Base-by-base conservation (phyloP, 2,797 vertebrate genomes). In the Alectoris magna region DNA sequence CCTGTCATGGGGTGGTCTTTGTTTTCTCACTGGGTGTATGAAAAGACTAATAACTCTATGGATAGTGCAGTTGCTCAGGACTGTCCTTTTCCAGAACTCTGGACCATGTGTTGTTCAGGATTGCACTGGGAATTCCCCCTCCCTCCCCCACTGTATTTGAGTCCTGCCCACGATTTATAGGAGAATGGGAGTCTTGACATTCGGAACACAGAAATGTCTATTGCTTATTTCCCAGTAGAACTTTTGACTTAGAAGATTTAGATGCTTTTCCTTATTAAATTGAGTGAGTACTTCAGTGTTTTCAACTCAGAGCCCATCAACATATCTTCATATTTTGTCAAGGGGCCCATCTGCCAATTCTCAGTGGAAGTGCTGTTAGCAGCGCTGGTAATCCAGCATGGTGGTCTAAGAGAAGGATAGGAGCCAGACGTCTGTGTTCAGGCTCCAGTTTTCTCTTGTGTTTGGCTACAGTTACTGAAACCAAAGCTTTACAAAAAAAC, bases 181-280 rank as follows among this genome's bases (percentile, higher is more conserved):
- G 76, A 92, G 83, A 79, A 59, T 83, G 67, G 82, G 93, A 93
- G 91, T 36, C 71, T 73, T 91, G 87, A 87, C 87, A 93, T 92
- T 93, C 85, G 88, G 93, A 96, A 78, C 62, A 93, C 66, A 87
- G 86, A 56, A 83, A 88, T 59, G 77, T 64, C 62, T 95, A 7
- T 88, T 87, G 72, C 95, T 96, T 95, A 96, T 96, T 96, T 96
- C 96, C 93, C 96, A 93, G 88, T 94, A 94, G 95, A 91, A 92
- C 84, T 87, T 93, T 93, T 6, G 51, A 66, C 72, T 87, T 92
- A 85, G 80, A 94, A 95, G 90, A 93, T 95, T 96, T 93, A 94
- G 91, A 92, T 93, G 85, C 73, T 95, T 96, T 95, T 86, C 88
- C 88, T 94, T 94, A 95, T 94, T 94, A 95, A 96, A 91, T 64